A percentile compares a stretch with the other conserved stretches of the same genome.
Evolutionary conservation across 2,113 vertebrate genomes (phyloP).

Genomic region (Probosciger aterrimus): DNA sequence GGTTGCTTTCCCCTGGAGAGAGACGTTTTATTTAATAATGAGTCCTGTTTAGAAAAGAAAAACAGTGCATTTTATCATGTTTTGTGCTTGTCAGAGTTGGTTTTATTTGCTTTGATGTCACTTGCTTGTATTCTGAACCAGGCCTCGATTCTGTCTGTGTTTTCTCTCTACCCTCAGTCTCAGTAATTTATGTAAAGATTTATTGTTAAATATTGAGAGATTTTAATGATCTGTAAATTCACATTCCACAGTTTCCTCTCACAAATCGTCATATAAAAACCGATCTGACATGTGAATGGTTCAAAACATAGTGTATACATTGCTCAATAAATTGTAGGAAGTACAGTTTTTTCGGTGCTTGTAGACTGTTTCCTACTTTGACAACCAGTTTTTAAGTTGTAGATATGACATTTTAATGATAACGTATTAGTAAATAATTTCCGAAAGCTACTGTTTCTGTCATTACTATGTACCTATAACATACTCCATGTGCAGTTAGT

Average conservation of each 20-base stretch:
- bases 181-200: neutral
- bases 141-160: neutral
- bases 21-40: neutral
- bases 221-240: neutral
- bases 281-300: neutral
- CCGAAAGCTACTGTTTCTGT: neutral
- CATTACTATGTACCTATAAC: neutral
- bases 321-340: neutral
- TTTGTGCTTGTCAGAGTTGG: neutral
- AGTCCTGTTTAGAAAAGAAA: neutral
- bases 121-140: neutral
- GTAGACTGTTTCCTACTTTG: neutral
- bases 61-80: neutral
- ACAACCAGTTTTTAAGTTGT: neutral
- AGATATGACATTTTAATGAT: neutral
- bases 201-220: neutral
- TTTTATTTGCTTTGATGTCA: neutral
- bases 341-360: neutral
- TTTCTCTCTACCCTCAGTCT: neutral
- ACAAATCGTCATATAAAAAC: neutral
- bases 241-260: neutral
- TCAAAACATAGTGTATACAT: neutral
- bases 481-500: neutral
- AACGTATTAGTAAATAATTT: neutral
- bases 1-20: neutral